These are phyloP conservation scores for Agrilus mali DNA, from an alignment of 2,888 invertebrate genomes.

Conservation along the genomic window DNA sequence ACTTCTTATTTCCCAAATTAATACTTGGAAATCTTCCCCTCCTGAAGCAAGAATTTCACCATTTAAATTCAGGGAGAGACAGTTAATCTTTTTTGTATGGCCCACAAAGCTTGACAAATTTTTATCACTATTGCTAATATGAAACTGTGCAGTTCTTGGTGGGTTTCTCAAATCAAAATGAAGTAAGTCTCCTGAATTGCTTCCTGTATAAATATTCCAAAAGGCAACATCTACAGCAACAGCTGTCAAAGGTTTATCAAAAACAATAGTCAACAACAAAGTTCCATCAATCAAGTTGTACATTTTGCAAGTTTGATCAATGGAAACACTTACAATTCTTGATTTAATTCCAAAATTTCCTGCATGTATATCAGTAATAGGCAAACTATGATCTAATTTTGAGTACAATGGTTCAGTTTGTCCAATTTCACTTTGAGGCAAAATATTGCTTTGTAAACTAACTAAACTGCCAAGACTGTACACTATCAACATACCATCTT, in stretches of 20 bases:
- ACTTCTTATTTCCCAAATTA: slow-evolving; percentile 72
- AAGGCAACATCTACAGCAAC: slow-evolving; percentile 59
- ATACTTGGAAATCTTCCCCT: slow-evolving; percentile 58
- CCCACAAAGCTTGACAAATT: slow-evolving; percentile 41
- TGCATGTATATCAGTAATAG: slow-evolving; percentile 66
- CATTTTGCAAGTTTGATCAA: slow-evolving; percentile 72
- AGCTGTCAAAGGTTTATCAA: slow-evolving; percentile 55
- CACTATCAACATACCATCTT: slow-evolving; percentile 72
- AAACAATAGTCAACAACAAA: slow-evolving; percentile 59
- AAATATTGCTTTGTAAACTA: slow-evolving; percentile 23
- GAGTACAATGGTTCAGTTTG: slow-evolving; percentile 50
- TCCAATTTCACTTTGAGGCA: slow-evolving; percentile 39
- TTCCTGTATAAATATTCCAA: slow-evolving; percentile 62
- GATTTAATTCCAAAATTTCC: slow-evolving; percentile 54
- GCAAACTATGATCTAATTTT: slow-evolving; percentile 68
- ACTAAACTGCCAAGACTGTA: slow-evolving; percentile 59
- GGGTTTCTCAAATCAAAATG: slow-evolving; percentile 53
- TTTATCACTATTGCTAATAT: slow-evolving; percentile 43
- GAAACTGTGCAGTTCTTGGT: slow-evolving; percentile 52
- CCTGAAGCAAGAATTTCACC: slow-evolving; percentile 64
- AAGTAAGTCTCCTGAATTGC: slow-evolving; percentile 55
- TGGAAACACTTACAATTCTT: slow-evolving; percentile 62
- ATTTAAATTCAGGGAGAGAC: slow-evolving; percentile 59
- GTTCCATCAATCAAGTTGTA: slow-evolving; percentile 62
- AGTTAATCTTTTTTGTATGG: slow-evolving; percentile 57